Evolutionary conservation across 2,113 vertebrate species (phyloP), one percentile per base, ranked within the genome.

Genomic region (Phylloscopus whistleri): DNA sequence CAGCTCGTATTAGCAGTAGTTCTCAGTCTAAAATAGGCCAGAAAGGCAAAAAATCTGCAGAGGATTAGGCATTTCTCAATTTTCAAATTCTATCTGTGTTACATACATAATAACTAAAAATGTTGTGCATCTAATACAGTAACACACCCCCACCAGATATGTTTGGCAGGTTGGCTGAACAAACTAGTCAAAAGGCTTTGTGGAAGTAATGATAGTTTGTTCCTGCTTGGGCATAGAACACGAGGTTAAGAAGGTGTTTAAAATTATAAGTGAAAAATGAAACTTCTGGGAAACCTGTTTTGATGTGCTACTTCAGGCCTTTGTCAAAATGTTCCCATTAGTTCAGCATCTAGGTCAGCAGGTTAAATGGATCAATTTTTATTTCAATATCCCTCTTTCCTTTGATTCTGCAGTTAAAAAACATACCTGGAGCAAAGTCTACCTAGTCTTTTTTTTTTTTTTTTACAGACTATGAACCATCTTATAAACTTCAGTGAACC

Each of bases 161-260:
- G 43, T 37, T 23, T 27, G 49, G 39, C 43, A 67, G 28, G 28
- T 13, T 83, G 33, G 23, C 41, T 52, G 55, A 68, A 77, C 17
- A 62, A 91, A 44, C 33, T 26, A 46, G 17, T 37, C 31, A 48
- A n/a, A 91, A 84, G 33, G 37, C 44, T 87, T 84, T 51, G 12
- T 12, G 0, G 44, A 51, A 81, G 13, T 16, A 27, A 84, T 16
- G 2, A 35, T 2, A 55, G 21, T 2, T 56, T 9, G 6, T 24
- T 55, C 31, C 33, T 51, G 18, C 15, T 43, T 27, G 8, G 63
- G 30, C 44, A 33, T 2, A 44, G 46, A 76, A 68, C 8, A 56
- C 2, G 2, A 77, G 43, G 24, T 67, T 58, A 87, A 58, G 56
- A 67, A 73, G 20, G 21, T 3, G 30, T 84, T 72, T 87, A 33